Evolutionary conservation across 2,113 vertebrate species (phyloP).

Genomic region (Oreochromis tanganicae): DNA sequence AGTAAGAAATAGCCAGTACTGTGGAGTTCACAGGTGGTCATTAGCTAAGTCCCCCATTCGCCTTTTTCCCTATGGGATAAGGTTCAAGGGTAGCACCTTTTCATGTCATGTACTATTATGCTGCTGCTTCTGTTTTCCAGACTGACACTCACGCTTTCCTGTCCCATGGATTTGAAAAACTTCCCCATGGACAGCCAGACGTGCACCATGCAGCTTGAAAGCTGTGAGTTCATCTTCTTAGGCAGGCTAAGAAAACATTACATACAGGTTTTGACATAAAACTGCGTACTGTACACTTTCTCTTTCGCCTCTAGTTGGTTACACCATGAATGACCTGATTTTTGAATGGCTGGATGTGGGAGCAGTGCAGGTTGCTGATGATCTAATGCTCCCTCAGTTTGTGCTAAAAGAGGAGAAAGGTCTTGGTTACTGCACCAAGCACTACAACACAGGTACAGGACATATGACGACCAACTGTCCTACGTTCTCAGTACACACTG

Average conservation of each 20-base stretch:
- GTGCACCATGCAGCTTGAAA: conserved; percentile 92
- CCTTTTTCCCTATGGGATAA: neutral
- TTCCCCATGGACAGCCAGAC: conserved; percentile 97
- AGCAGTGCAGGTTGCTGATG: conserved; percentile 90
- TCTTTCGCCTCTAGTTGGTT: conserved; percentile 78
- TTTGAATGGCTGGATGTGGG: conserved; percentile 91
- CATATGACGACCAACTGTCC: neutral
- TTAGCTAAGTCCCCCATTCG: neutral
- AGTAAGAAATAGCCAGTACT: neutral
- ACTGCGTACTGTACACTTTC: neutral
- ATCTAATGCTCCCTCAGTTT: conserved; percentile 89
- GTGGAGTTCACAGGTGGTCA: neutral
- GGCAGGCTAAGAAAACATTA: neutral
- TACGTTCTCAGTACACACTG: neutral
- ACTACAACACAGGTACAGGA: conserved; percentile 89
- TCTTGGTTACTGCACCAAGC: conserved; percentile 90
- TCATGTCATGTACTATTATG: neutral
- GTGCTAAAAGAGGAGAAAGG: conserved; percentile 89
- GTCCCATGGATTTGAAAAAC: conserved; percentile 95
- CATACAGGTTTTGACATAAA: neutral
- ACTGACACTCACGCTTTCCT: conserved; percentile 89
- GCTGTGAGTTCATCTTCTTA: conserved; percentile 78
- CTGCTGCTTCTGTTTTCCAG: conserved; percentile 60
- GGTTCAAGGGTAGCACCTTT: neutral
- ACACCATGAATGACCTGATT: conserved; percentile 94